Evolutionary conservation across 2,113 vertebrate species (phyloP).

Genomic region (Lonchura striata): DNA sequence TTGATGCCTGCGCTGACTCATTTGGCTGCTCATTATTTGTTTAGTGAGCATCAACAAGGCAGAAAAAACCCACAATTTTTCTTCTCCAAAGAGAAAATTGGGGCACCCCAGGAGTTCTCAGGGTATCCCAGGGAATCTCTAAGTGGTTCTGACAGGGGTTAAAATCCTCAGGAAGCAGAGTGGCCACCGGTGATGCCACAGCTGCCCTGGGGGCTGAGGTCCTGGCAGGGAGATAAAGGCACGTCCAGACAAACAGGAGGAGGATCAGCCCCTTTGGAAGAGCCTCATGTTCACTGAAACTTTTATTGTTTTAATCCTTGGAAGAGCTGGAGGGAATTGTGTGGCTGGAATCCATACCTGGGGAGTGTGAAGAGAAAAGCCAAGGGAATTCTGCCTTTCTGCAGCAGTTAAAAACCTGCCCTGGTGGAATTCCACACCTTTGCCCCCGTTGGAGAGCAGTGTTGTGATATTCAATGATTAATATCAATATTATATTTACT

Average conservation of each 20-base stretch:
- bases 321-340: conserved; percentile 1
- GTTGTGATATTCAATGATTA: fast-evolving
- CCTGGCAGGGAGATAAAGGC: conserved; percentile 78
- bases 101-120: not conserved
- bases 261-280: conserved; percentile 55
- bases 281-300: conserved; percentile 25
- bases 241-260: conserved; percentile 75
- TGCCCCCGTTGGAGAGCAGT: fast-evolving
- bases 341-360: not conserved
- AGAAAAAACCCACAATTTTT: not conserved
- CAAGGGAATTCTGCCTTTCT: not conserved
- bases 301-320: not conserved
- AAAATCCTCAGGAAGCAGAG: conserved; percentile 67
- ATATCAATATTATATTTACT: not conserved
- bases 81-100: fast-evolving
- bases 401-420: not conserved
- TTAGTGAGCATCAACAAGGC: not conserved
- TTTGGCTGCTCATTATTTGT: not conserved
- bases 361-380: not conserved
- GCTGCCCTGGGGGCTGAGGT: conserved; percentile 73
- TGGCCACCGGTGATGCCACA: conserved; percentile 73
- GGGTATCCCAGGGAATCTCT: not conserved
- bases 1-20: too few species aligned
- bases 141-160: conserved; percentile 60
- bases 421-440: too few species aligned